Evolutionary conservation across 1,140 invertebrate genomes (phyloP).

Genomic region (Trachelipus rathkii): DNA sequence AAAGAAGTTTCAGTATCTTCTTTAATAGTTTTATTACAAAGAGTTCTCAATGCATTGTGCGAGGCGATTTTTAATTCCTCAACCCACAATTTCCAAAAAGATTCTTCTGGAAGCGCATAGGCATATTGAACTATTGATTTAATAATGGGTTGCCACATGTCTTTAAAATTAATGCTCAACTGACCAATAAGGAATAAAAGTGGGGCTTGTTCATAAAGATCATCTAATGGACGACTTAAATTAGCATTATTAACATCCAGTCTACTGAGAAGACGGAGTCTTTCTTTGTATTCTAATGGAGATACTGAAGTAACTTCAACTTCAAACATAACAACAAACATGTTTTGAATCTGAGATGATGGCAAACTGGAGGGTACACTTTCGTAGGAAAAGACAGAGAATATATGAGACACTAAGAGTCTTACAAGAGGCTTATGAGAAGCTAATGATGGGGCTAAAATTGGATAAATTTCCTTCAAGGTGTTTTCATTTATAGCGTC

Average conservation of each 20-base stretch:
- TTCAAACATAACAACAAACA: constrained; percentile 64
- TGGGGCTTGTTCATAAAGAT: constrained; percentile 56
- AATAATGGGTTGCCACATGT: constrained; percentile 78
- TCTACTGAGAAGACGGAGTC: constrained; percentile 67
- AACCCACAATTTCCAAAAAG: constrained; percentile 75
- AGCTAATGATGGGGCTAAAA: constrained; percentile 57
- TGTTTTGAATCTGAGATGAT: constrained; percentile 49
- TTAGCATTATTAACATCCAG: constrained; percentile 56
- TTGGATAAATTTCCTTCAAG: constrained; percentile 55
- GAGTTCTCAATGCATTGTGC: constrained; percentile 25
- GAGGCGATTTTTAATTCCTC: constrained; percentile 58
- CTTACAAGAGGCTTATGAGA: constrained; percentile 65
- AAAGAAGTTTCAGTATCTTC: not conserved
- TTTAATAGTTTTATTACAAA: constrained; percentile 2
- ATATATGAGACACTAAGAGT: constrained; percentile 64
- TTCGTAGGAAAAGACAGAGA: constrained; percentile 62
- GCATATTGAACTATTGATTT: constrained; percentile 70
- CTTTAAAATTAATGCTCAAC: constrained; percentile 79
- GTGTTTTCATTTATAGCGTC: constrained; percentile 48
- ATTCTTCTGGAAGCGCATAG: constrained; percentile 58
- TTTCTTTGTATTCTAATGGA: constrained; percentile 72
- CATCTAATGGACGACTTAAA: constrained; percentile 45
- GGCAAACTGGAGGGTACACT: constrained; percentile 48
- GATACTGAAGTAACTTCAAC: constrained; percentile 64
- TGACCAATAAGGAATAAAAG: constrained; percentile 74